A percentile compares a stretch with the other conserved stretches of the same genome.
These are phyloP conservation scores for Solenopsis fugax DNA, from an alignment of 1,140 invertebrate species.

Conservation along the genomic window DNA sequence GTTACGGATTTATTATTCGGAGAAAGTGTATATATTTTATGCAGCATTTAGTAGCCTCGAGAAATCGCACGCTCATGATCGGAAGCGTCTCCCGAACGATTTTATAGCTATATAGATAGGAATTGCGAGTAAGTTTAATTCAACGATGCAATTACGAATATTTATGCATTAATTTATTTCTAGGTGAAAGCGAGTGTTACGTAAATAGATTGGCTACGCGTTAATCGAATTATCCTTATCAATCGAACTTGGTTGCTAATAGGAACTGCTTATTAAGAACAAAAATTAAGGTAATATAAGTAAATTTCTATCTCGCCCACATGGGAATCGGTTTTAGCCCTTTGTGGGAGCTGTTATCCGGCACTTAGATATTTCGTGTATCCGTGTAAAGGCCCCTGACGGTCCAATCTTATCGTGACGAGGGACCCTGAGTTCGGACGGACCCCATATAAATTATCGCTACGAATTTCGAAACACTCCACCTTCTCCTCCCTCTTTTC, in stretches of 20 bases:
- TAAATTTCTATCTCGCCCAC: slow-evolving; percentile 58
- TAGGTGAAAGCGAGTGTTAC: slow-evolving; percentile 24
- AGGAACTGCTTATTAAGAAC: neutral
- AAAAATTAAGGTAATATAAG: slow-evolving; percentile 61
- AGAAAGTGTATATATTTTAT: slow-evolving; percentile 59
- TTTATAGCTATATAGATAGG: slow-evolving; percentile 23
- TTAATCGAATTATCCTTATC: slow-evolving; percentile 47
- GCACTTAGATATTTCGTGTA: slow-evolving; percentile 71
- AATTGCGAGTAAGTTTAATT: slow-evolving; percentile 19
- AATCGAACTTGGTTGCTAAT: neutral
- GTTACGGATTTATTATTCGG: slow-evolving; percentile 43
- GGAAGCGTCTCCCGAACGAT: neutral
- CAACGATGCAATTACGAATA: slow-evolving; percentile 49
- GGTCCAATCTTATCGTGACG: slow-evolving; percentile 80
- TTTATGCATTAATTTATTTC: slow-evolving; percentile 52
- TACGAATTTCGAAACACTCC: slow-evolving; percentile 76
- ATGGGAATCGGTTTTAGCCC: slow-evolving; percentile 53
- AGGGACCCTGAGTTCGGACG: slow-evolving; percentile 63
- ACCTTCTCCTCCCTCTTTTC: neutral
- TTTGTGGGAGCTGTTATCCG: slow-evolving; percentile 72
- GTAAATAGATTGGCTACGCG: slow-evolving; percentile 9
- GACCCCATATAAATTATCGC: slow-evolving; percentile 77
- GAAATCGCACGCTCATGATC: slow-evolving; percentile 34
- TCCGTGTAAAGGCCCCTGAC: slow-evolving; percentile 71
- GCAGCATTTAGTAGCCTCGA: slow-evolving; percentile 18